A percentile compares a stretch with the other conserved stretches of the same genome.
These are phyloP conservation scores for Sisyra terminalis DNA, from an alignment of 2,888 invertebrate species.

Conservation along the genomic window DNA sequence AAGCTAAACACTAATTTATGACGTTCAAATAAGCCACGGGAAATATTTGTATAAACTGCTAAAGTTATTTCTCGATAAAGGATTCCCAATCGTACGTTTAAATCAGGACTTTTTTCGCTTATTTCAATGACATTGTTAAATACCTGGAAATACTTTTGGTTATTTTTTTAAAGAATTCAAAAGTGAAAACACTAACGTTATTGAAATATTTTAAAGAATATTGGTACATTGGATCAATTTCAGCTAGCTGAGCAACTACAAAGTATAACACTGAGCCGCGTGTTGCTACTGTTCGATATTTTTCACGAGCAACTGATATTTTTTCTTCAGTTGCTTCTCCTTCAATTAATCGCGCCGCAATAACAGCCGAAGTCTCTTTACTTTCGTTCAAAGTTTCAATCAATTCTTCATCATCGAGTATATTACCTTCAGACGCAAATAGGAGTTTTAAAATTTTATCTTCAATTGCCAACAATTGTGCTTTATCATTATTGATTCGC, in stretches of 20 bases:
- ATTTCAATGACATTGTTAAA: slow-evolving; percentile 67
- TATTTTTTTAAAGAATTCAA: slow-evolving; percentile 1
- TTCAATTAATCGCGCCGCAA: slow-evolving; percentile 71
- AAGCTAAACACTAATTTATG: slow-evolving; percentile 84
- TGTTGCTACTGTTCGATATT: slow-evolving; percentile 70
- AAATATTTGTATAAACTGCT: slow-evolving; percentile 72
- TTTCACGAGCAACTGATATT: slow-evolving; percentile 71
- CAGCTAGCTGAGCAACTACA: slow-evolving; percentile 72
- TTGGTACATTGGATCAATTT: slow-evolving; percentile 94
- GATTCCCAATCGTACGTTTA: slow-evolving; percentile 48
- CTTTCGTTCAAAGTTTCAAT: slow-evolving; percentile 82
- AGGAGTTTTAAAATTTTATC: slow-evolving; percentile 76
- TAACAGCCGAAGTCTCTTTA: slow-evolving; percentile 81
- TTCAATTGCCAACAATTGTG: slow-evolving; percentile 69
- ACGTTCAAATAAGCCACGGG: slow-evolving; percentile 77
- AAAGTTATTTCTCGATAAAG: slow-evolving; percentile 63
- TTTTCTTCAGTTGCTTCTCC: slow-evolving; percentile 76
- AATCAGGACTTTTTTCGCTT: slow-evolving; percentile 47
- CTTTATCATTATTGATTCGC: slow-evolving; percentile 72
- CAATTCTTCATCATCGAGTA: slow-evolving; percentile 84
- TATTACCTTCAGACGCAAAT: slow-evolving; percentile 73
- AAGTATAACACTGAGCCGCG: slow-evolving; percentile 84
- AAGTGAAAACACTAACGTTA: slow-evolving; percentile 27
- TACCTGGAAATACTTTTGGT: slow-evolving; percentile 33
- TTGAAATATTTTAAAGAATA: slow-evolving; percentile 84